Evolutionary conservation across 2,797 vertebrate genomes (phyloP).

Genomic region (Botia almorhae): DNA sequence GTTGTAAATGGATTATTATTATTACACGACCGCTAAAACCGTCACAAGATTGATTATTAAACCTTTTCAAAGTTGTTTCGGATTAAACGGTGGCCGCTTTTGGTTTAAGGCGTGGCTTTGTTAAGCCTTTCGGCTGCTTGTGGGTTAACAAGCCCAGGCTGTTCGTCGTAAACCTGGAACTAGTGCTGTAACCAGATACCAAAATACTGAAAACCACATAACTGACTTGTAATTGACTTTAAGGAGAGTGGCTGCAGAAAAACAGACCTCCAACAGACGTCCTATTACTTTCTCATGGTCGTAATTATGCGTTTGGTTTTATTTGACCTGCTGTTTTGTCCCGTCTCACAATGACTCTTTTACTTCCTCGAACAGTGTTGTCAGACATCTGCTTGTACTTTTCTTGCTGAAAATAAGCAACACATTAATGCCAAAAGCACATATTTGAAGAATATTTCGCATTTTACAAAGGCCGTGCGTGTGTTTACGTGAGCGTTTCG

Average conservation of each 20-base stretch:
- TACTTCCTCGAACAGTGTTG: constrained; percentile 15
- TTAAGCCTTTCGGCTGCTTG: constrained; percentile 13
- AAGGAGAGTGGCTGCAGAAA: constrained; percentile 48
- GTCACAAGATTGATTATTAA: not conserved
- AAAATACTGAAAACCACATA: constrained; percentile 51
- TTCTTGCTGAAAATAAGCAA: not conserved
- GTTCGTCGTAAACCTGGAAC: constrained; percentile 35
- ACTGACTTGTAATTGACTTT: constrained; percentile 56
- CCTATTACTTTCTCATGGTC: constrained; percentile 56
- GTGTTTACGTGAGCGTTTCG: not conserved
- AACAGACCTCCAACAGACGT: constrained; percentile 51
- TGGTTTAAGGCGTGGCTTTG: constrained; percentile 1
- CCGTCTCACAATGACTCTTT: constrained; percentile 18
- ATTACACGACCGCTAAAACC: not conserved
- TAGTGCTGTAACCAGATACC: constrained; percentile 49
- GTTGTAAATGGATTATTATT: not conserved
- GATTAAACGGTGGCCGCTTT: not conserved
- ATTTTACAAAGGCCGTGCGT: not conserved
- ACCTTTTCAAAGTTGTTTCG: not conserved
- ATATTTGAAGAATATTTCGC: not conserved
- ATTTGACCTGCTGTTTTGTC: constrained; percentile 57
- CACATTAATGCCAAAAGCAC: not conserved
- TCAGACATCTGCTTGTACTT: not conserved
- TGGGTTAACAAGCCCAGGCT: constrained; percentile 36
- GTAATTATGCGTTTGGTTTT: constrained; percentile 53